Evolutionary conservation across 2,797 vertebrate species (phyloP), one percentile per base, ranked within the genome.

Genomic region (Decapterus maruadsi): DNA sequence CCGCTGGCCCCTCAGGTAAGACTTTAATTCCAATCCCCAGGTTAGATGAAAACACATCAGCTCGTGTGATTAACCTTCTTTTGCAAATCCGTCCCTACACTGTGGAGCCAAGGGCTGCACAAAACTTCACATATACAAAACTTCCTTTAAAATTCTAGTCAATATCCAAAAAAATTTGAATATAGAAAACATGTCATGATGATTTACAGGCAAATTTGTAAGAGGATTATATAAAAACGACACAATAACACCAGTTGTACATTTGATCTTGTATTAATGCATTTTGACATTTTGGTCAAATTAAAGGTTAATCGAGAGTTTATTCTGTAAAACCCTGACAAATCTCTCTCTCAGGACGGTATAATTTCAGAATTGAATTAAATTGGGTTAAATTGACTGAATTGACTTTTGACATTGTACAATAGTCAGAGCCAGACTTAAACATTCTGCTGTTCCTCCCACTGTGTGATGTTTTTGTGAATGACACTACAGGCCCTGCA

Each of bases 401-500:
- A 73, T 55, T 48, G 2, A 50, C 59, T 71, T 56, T 71, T 56
- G 7, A 50, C 31, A 36, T 69, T 66, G 6, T 51, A n/a, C 45
- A 55, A 62, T 6, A 51, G 12, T 65, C 16, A 6, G 10, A 74
- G 17, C 6, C 60, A 60, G 16, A 46, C 17, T 51, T 51, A 2
- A 72, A 72, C 48, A 65, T 34, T 72, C 19, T 68, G 45, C 59
- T 38, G 31, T 67, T 26, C 55, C 31, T 17, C 7, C 16, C 14
- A 61, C 26, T 64, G 29, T 19, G 63, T 65, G 9, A 74, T 79
- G 46, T 57, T 73, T 77, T 69, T 48, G 3, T 80, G 17, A 62
- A 36, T 70, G n/a, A 66, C 20, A 58, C 20, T 16, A 4, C 92
- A 7, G 96, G 97, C 0, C 79, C 96, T 75, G 94, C 94, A 0